Percentiles rank a stretch among this genome's conserved stretches.
Evolutionary conservation across 2,113 vertebrate genomes (phyloP).

Genomic region (Indri indri): DNA sequence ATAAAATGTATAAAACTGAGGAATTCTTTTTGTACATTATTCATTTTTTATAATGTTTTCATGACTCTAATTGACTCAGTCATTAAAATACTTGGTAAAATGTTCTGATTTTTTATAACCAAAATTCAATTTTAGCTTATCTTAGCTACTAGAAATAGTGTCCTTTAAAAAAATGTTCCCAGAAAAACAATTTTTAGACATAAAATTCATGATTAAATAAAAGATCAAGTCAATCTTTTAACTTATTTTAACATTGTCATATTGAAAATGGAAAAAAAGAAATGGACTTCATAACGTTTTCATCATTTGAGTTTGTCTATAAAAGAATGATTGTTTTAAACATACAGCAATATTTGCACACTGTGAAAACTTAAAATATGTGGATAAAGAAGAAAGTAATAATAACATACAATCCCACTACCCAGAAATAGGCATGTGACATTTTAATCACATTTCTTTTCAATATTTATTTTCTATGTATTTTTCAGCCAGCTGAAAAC

Average conservation of each 20-base stretch:
- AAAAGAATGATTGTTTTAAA: background rate
- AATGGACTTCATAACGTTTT: background rate
- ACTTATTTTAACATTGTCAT: background rate
- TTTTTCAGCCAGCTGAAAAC: slow-evolving; percentile 6
- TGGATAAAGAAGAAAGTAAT: background rate
- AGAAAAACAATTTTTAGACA: background rate
- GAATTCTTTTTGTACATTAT: slow-evolving; percentile 1
- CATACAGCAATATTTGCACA: background rate
- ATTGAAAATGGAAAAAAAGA: background rate
- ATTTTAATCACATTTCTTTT: slow-evolving; percentile 6
- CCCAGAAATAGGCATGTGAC: background rate
- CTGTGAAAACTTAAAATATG: background rate
- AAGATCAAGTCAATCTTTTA: background rate
- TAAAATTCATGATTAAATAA: background rate
- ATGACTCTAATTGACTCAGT: background rate
- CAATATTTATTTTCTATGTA: background rate
- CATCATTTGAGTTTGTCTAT: background rate
- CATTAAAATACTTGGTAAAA: slow-evolving; percentile 23
- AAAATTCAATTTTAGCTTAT: slow-evolving; percentile 36
- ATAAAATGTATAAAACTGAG: background rate
- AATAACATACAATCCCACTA: background rate
- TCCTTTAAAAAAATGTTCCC: background rate
- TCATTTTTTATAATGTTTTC: slow-evolving; percentile 7
- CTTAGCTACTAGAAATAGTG: background rate
- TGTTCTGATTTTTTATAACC: slow-evolving; percentile 1